Conservation (phyloP, 2,888 invertebrate species). For the Theretra japonica region DNA sequence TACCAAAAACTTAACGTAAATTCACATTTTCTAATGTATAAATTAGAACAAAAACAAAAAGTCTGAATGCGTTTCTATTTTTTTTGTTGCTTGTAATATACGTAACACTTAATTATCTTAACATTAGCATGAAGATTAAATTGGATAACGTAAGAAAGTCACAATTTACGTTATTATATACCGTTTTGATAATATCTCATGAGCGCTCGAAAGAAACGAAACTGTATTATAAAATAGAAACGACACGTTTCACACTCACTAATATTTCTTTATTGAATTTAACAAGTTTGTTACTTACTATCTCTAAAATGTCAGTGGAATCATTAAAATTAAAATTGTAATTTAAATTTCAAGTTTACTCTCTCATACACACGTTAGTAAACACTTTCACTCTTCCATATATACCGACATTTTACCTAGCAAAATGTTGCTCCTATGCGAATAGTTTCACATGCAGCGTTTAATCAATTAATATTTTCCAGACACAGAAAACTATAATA, state of each 20-base stretch:
- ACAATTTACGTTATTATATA: neutral
- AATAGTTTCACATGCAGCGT: neutral
- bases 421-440: neutral
- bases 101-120: neutral
- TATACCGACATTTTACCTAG: neutral
- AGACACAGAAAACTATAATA: conserved; percentile 40
- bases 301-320: neutral
- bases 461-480: conserved; percentile 41
- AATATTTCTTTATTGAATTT: neutral
- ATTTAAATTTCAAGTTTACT: conserved; percentile 11
- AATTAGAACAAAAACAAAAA: neutral
- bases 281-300: neutral
- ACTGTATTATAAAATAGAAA: neutral
- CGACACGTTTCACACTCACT: neutral
- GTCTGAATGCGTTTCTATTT: neutral
- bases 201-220: neutral
- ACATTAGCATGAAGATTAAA: neutral
- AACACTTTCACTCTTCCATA: conserved; percentile 16
- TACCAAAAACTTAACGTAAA: neutral
- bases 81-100: conserved; percentile 8
- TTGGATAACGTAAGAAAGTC: neutral
- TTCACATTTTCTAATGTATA: neutral
- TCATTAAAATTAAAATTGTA: neutral
- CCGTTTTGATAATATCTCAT: neutral
- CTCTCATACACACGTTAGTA: neutral